Percentiles rank a stretch among this genome's conserved stretches.
These are phyloP conservation scores for Argentina silus DNA, from an alignment of 2,797 vertebrate species.

Conservation along the genomic window DNA sequence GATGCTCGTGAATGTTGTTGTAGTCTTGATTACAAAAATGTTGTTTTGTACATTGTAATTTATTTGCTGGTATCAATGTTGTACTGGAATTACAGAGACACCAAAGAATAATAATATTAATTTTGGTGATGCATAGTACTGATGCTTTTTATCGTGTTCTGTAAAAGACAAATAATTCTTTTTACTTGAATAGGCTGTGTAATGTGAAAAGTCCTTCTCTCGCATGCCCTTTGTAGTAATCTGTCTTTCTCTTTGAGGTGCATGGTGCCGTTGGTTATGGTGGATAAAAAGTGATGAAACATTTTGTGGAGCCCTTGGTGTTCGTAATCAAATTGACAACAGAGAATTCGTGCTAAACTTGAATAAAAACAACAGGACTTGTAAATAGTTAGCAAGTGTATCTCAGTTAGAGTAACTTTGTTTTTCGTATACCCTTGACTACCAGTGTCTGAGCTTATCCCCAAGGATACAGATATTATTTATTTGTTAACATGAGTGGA, in stretches of 20 bases:
- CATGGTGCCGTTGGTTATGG: constrained; percentile 76
- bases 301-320: constrained; percentile 74
- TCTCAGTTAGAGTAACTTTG: constrained; percentile 30
- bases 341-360: constrained; percentile 67
- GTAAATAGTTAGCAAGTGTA: constrained; percentile 50
- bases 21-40: constrained; percentile 89
- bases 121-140: constrained; percentile 90
- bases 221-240: constrained; percentile 91
- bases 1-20: constrained; percentile 90
- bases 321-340: constrained; percentile 71
- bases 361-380: constrained; percentile 65
- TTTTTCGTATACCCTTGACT: not conserved
- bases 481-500: constrained; percentile 1
- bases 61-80: constrained; percentile 90
- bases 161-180: constrained; percentile 77
- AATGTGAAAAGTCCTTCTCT: constrained; percentile 88
- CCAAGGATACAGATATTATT: not conserved
- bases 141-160: constrained; percentile 85
- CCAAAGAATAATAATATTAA: constrained; percentile 95
- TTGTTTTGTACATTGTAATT: constrained; percentile 99
- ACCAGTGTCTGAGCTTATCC: not conserved
- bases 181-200: constrained; percentile 95
- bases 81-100: constrained; percentile 91
- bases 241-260: constrained; percentile 78
- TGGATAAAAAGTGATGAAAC: constrained; percentile 65